These are phyloP conservation scores for Opisthocomus hoazin DNA, from an alignment of 2,113 vertebrate species.

Conservation along the genomic window DNA sequence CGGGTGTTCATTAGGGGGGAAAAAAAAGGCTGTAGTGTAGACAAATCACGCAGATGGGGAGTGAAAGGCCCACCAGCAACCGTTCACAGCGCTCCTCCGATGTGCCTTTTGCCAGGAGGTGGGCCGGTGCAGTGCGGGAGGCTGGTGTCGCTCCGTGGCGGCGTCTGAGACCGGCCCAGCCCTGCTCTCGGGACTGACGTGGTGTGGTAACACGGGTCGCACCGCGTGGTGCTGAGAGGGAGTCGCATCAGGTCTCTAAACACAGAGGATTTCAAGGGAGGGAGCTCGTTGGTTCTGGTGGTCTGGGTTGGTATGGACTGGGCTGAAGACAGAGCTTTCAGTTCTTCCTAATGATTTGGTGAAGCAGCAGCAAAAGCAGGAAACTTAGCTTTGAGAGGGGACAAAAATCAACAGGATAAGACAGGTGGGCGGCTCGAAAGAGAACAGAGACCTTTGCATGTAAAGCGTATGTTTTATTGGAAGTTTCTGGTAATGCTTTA, in stretches of 20 bases:
- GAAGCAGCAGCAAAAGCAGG: neutral
- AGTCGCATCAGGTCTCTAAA: neutral
- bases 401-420: too few species aligned
- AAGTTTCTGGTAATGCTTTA: neutral
- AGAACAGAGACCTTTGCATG: neutral
- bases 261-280: too few species aligned
- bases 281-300: neutral
- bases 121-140: neutral
- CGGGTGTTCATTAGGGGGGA: neutral
- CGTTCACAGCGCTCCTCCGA: rapidly evolving
- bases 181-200: neutral
- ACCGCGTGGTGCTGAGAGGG: rapidly evolving
- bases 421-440: neutral
- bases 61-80: rapidly evolving
- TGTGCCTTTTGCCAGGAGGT: neutral
- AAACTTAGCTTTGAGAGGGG: too few species aligned
- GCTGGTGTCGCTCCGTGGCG: neutral
- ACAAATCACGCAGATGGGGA: neutral
- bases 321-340: neutral
- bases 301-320: neutral
- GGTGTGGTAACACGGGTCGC: neutral
- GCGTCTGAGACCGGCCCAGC: neutral
- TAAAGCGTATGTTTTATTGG: neutral
- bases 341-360: neutral
- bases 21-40: neutral